Conservation (phyloP, 1,140 invertebrate genomes). For the Pectinophora gossypiella region DNA sequence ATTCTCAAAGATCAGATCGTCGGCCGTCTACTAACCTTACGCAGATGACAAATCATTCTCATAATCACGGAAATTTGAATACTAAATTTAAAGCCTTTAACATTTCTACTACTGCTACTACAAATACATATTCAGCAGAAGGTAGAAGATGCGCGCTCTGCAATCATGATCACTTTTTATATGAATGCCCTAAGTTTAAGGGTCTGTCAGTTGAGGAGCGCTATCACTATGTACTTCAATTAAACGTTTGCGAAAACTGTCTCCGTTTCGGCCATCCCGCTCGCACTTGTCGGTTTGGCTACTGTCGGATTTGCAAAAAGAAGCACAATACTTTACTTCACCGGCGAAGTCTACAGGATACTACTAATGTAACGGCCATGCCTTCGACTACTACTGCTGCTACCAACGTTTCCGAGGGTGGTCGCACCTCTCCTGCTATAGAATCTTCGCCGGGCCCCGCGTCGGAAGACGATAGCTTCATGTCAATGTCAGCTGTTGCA, state of each 20-base stretch:
- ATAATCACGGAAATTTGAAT: background rate
- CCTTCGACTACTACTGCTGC: background rate
- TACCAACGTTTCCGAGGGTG: background rate
- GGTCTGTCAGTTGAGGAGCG: background rate
- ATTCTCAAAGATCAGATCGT: background rate
- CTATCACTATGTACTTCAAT: background rate
- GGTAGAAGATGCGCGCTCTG: slow-evolving; percentile 1
- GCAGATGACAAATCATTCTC: background rate
- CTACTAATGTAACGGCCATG: background rate
- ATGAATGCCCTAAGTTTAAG: background rate
- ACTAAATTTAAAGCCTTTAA: background rate
- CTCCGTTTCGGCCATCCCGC: background rate
- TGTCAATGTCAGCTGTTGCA: no score
- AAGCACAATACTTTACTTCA: background rate
- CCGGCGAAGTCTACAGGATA: background rate
- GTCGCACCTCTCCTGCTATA: background rate
- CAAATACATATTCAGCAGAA: background rate
- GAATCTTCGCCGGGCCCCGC: background rate
- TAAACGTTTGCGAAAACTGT: slow-evolving; percentile 3
- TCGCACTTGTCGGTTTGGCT: background rate
- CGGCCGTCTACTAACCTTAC: background rate
- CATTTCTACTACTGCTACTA: background rate
- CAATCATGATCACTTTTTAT: background rate
- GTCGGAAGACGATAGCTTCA: no score
- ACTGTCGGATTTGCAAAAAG: background rate